These are phyloP conservation scores for Sula dactylatra DNA, from an alignment of 2,113 vertebrate species.

Conservation along the genomic window DNA sequence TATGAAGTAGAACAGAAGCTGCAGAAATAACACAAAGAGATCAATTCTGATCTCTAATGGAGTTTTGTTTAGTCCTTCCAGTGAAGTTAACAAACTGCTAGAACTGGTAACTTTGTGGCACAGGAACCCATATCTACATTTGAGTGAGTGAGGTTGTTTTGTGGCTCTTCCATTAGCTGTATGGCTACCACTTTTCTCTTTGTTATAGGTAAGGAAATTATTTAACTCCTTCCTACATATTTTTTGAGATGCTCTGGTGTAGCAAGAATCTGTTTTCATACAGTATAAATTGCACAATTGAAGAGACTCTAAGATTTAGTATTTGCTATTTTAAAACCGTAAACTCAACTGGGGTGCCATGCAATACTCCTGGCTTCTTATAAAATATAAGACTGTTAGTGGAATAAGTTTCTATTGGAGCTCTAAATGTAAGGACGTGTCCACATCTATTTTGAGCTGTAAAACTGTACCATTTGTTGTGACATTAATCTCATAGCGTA, in stretches of 20 bases:
- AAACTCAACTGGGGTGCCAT: not conserved
- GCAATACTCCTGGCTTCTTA: not conserved
- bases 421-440: not conserved
- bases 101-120: not conserved
- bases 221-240: not conserved
- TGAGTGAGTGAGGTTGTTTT: not conserved
- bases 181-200: not conserved
- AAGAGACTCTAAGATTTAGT: not conserved
- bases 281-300: not conserved
- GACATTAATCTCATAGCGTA: not conserved
- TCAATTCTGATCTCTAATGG: not conserved
- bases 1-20: not conserved
- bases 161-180: not conserved
- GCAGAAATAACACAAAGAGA: not conserved
- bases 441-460: not conserved
- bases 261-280: not conserved
- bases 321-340: not conserved
- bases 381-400: not conserved
- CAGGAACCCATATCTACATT: not conserved
- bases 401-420: not conserved
- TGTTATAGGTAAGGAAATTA: not conserved
- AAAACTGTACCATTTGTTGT: not conserved
- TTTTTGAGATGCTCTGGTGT: not conserved
- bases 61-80: not conserved
- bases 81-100: not conserved